These are phyloP conservation scores for Cydia fagiglandana DNA, from an alignment of 1,140 invertebrate genomes.

Conservation along the genomic window DNA sequence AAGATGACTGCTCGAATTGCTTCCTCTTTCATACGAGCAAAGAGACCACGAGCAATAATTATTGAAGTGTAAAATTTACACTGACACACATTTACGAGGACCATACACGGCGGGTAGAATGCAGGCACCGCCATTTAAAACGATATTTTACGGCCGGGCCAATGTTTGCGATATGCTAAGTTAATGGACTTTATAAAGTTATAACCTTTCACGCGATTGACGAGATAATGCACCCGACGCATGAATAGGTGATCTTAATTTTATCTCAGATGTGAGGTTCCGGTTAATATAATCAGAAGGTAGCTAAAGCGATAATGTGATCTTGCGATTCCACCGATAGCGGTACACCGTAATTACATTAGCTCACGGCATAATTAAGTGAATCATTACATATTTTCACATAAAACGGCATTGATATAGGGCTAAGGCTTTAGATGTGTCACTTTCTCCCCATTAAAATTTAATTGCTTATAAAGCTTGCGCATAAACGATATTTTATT, in stretches of 20 bases:
- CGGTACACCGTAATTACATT: slow-evolving; percentile 5
- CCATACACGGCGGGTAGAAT: slow-evolving; percentile 41
- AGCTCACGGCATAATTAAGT: slow-evolving; percentile 16
- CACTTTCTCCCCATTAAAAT: slow-evolving; percentile 30
- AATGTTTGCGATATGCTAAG: slow-evolving; percentile 57
- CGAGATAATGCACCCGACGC: slow-evolving; percentile 62
- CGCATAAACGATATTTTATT: slow-evolving; percentile 16
- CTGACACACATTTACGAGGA: slow-evolving; percentile 58
- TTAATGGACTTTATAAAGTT: slow-evolving; percentile 66
- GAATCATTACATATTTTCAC: slow-evolving; percentile 13
- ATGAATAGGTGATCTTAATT: slow-evolving; percentile 77
- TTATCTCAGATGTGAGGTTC: slow-evolving; percentile 64
- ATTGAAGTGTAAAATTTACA: slow-evolving; percentile 65
- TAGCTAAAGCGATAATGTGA: slow-evolving; percentile 25
- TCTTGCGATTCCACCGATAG: slow-evolving; percentile 19
- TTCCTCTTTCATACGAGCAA: slow-evolving; percentile 52
- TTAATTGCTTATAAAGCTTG: slow-evolving; percentile 22
- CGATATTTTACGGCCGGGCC: slow-evolving; percentile 51
- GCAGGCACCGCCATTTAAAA: slow-evolving; percentile 51
- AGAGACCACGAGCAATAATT: slow-evolving; percentile 52
- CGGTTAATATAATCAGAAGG: slow-evolving; percentile 61
- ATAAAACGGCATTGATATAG: slow-evolving; percentile 10
- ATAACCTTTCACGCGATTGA: slow-evolving; percentile 65
- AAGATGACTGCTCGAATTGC: slow-evolving; percentile 50
- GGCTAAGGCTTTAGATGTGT: slow-evolving; percentile 2